phyloP scores from a whole-genome alignment of 2,888 invertebrate genomes.

The Phragmatobia fuliginosa region DNA sequence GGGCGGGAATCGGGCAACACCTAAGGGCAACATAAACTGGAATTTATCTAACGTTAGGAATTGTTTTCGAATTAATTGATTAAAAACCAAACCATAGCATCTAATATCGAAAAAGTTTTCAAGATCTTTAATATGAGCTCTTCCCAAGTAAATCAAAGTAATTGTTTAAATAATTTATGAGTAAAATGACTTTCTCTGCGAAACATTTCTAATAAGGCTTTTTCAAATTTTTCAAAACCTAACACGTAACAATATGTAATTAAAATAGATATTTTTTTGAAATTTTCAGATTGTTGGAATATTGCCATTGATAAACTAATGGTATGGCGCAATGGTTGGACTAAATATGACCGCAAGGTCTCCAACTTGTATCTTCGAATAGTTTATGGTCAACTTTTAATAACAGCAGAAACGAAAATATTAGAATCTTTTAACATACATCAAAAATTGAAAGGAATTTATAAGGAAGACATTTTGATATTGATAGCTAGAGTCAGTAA shows the following conservation, averaged over 20 bases:
- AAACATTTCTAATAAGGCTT: too few relatives aligned
- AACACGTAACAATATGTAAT: too few relatives aligned
- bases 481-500: constrained; percentile 56
- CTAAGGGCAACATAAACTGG: too few relatives aligned
- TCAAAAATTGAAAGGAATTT: constrained; percentile 73
- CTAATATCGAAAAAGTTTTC: neutral
- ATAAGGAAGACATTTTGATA: constrained; percentile 72
- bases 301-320: constrained; percentile 69
- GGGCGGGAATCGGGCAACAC: neutral
- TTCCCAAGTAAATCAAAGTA: neutral
- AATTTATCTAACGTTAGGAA: neutral
- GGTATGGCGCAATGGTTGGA: constrained; percentile 70
- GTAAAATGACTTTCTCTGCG: neutral
- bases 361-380: constrained; percentile 56
- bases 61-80: neutral
- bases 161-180: neutral
- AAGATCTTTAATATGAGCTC: constrained; percentile 21
- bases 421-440: constrained; percentile 71
- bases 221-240: too few relatives aligned
- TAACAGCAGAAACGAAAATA: constrained; percentile 63
- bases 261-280: too few relatives aligned
- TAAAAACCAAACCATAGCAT: neutral
- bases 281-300: constrained; percentile 56
- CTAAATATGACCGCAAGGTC: constrained; percentile 56
- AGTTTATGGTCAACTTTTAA: constrained; percentile 69